Base-by-base conservation (phyloP, 2,113 vertebrate species). In the Chlamydotis undulata region DNA sequence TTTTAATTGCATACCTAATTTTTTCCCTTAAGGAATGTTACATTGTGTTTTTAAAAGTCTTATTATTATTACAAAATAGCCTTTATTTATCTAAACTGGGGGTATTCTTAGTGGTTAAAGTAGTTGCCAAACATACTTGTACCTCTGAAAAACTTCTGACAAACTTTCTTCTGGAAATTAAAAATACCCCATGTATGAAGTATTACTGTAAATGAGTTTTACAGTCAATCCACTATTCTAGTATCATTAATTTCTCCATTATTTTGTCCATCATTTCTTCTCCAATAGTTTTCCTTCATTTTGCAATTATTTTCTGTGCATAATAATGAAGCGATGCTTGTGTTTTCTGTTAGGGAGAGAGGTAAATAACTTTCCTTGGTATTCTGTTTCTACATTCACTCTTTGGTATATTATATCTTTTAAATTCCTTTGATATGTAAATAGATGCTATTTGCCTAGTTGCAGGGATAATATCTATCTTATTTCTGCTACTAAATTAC, bases 121-220 rank as follows among this genome's bases (percentile, higher is more conserved):
- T 23, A 35, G 18, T 70, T 95, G 39, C 39, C 28, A 82, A 11
- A 71, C 26, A 19, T 59, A 64, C 21, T 47, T 92, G 12, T 64
- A 23, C 22, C 33, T 75, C 55, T 4, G 6, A 60, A 85, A n/a
- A 71, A 56, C 19, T 41, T 92, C 28, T 53, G 41, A 74, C 24
- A 67, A 24, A 5, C 13, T 56, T 83, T 57, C 10, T 43, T 92
- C 60, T 63, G 39, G 31, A 77, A 83, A 87, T 70, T 12, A 49
- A 75, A 75, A 70, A 9, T 14, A 2, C 0, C 0, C 0, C 3
- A 16, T 45, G 1, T 37, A 50, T 76, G 41, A 76, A 85, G 21
- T 80, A 73, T 49, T 92, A 39, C 31, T 70, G 5, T 35, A 80
- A 65, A 45, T 57, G 11, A 87, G 35, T 68, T 84, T 63, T 87